Conservation (phyloP, 2,113 vertebrate species). For the Cololabis saira region DNA sequence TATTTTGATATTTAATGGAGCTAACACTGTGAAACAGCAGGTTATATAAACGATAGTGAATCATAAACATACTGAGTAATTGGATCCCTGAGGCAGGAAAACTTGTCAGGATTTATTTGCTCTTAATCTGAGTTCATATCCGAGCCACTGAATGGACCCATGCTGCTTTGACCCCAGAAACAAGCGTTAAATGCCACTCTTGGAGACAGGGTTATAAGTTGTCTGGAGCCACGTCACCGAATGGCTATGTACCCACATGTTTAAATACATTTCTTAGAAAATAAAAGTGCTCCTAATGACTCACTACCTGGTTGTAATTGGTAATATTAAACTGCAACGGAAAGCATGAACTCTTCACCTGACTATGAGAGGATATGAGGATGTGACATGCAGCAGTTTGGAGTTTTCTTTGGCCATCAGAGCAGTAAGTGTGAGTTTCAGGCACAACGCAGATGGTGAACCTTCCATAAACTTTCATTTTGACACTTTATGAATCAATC, state of each 20-base stretch:
- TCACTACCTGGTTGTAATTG: constrained; percentile 57
- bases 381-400: constrained; percentile 52
- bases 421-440: constrained; percentile 48
- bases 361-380: constrained; percentile 52
- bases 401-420: constrained; percentile 48
- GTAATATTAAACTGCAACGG: constrained; percentile 50
- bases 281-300: constrained; percentile 46
- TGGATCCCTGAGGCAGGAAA: constrained; percentile 66
- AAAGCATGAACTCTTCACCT: constrained; percentile 48
- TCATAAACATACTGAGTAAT: constrained; percentile 71
- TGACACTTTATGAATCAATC: constrained; percentile 72
- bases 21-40: constrained; percentile 68
- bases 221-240: constrained; percentile 53
- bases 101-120: constrained; percentile 70
- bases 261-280: constrained; percentile 27
- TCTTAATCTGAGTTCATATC: constrained; percentile 61
- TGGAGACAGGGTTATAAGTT: constrained; percentile 55
- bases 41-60: constrained; percentile 65
- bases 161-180: constrained; percentile 46
- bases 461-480: constrained; percentile 48
- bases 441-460: constrained; percentile 61
- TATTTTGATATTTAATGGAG: constrained; percentile 76
- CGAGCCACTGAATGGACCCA: constrained; percentile 41
- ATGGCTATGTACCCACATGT: constrained; percentile 26
- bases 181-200: constrained; percentile 42